A percentile compares a stretch with the other conserved stretches of the same genome.
phyloP scores from a whole-genome alignment of 2,113 vertebrate genomes.

The Gulo gulo region DNA sequence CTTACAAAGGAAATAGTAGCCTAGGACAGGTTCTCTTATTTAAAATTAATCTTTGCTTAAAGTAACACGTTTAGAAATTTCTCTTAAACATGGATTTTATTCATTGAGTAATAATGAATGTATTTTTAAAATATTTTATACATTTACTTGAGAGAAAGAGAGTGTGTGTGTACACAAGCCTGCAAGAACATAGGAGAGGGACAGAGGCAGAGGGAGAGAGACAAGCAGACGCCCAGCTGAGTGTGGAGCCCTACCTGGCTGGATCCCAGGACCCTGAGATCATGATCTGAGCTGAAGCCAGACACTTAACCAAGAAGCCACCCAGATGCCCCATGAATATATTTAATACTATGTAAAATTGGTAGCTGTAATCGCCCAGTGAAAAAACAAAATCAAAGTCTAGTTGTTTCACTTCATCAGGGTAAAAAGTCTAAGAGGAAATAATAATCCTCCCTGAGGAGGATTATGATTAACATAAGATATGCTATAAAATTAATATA shows the following conservation, averaged over 20 bases:
- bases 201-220: background rate
- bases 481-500: background rate
- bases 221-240: background rate
- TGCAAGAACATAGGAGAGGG: background rate
- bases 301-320: background rate
- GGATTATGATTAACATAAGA: background rate
- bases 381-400: background rate
- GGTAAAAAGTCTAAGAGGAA: background rate
- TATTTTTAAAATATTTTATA: background rate
- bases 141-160: background rate
- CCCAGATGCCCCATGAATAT: background rate
- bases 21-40: background rate
- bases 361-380: background rate
- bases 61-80: constrained; percentile 18
- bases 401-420: background rate
- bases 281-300: background rate
- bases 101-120: constrained; percentile 11
- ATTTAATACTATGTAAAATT: background rate
- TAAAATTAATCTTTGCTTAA: background rate
- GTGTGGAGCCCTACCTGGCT: background rate
- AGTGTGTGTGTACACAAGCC: background rate
- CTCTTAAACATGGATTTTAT: background rate
- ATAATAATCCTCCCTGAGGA: background rate
- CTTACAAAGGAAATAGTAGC: constrained; percentile 19
- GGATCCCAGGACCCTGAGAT: background rate